A percentile compares a stretch with the other conserved stretches of the same genome.
phyloP scores from a whole-genome alignment of 2,113 vertebrate species.

The Grus americana region DNA sequence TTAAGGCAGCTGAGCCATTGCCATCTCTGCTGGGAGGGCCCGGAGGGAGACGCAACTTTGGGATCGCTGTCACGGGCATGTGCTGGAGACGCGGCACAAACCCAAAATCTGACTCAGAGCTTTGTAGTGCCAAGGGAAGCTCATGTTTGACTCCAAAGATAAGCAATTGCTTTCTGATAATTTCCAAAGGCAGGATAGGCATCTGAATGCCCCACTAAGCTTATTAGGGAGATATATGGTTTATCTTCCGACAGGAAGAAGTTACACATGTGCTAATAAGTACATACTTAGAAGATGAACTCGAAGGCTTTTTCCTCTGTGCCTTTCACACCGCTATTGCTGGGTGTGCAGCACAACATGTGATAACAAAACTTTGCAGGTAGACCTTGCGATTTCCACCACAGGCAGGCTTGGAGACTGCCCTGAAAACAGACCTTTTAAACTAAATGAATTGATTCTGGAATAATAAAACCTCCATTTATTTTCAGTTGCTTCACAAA shows the following conservation, averaged over 20 bases:
- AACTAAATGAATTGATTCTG: neutral
- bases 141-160: neutral
- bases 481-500: neutral
- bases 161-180: neutral
- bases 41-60: fast-evolving
- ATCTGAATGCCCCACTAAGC: neutral
- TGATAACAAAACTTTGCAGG: neutral
- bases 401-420: neutral
- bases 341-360: neutral
- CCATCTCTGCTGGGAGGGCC: neutral
- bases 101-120: neutral
- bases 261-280: neutral
- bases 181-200: neutral
- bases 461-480: fast-evolving
- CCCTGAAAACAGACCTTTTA: neutral
- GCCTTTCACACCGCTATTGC: fast-evolving
- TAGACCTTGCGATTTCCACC: neutral
- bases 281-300: neutral
- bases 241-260: neutral
- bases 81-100: neutral
- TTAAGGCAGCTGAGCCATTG: neutral
- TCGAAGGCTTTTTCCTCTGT: neutral
- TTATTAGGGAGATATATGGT: neutral
- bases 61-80: neutral
- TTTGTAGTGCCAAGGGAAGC: neutral